Evolutionary conservation across 37 sponge, comb jelly and placozoan species (phyloP), one percentile per base, ranked within the genome.

Genomic region (Eunapius fragilis): DNA sequence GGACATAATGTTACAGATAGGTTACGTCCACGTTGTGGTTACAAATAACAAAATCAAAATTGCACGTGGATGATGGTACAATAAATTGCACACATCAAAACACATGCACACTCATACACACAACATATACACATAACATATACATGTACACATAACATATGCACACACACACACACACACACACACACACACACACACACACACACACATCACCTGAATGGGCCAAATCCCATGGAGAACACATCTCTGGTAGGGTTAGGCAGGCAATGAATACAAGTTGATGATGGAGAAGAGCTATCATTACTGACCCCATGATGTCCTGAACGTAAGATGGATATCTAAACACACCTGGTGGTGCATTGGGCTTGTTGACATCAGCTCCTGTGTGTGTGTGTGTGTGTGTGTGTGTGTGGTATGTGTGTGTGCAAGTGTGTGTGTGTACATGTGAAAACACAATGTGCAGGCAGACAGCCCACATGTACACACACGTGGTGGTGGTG

Each of bases 141-240:
- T 12, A 68, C 11, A 9, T 34, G 31, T 50, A 79, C 33, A 1
- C 68, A 10, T 10, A 7, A 7, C 28, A 50, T 28, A 80, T 67
- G 31, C 80, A 34, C 26, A 26, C 35, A 32, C 31, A 31, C 31
- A 75, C 3, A 7, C 7, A 34, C 32, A 48, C 9, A 36, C 37
- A 25, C 32, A 34, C 24, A 19, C 38, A 77, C 25, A 85, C 22
- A n/a, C 26, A 58, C n/a, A 13, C 14, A 69, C 30, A 24, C 12
- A 67, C 67, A 34, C 23, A 31, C 22, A n/a, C 31, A 27, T 25
- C 70, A 91, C 93, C 96, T 87, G 88, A 98, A 98, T 47, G 99
- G 99, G 12, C 99, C 99, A 87, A 98, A 98, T 23, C 99, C 99
- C 26, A 96, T 85, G 26, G 99, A 98, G 81, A 98, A 98, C 2